These are phyloP conservation scores for Adoxophyes honmai DNA, from an alignment of 1,140 invertebrate genomes.

Conservation along the genomic window DNA sequence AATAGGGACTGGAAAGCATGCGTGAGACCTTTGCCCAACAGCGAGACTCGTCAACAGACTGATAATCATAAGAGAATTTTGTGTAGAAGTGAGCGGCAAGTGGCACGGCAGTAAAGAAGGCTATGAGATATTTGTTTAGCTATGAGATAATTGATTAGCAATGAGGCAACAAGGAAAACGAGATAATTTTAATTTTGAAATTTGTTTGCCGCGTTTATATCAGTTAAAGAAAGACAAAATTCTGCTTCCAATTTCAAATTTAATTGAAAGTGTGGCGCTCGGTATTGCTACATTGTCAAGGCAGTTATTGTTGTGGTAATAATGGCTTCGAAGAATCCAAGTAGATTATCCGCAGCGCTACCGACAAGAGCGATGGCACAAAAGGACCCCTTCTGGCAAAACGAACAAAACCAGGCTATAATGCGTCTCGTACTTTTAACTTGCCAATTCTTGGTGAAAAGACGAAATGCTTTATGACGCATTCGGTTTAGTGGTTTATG, in stretches of 20 bases:
- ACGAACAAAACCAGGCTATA: constrained; percentile 21
- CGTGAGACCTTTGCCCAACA: too few species aligned
- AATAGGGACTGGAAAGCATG: too few species aligned
- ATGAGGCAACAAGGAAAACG: too few species aligned
- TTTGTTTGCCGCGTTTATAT: too few species aligned
- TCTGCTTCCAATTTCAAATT: constrained; percentile 28
- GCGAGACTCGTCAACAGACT: too few species aligned
- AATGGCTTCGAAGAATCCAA: constrained; percentile 47
- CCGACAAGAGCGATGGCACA: constrained; percentile 35
- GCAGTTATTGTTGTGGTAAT: constrained; percentile 54
- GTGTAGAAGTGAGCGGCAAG: too few species aligned
- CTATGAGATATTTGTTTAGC: too few species aligned
- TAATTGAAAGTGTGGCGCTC: constrained; percentile 39
- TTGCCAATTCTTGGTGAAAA: neutral
- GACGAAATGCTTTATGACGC: neutral
- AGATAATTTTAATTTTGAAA: too few species aligned
- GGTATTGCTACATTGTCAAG: constrained; percentile 40
- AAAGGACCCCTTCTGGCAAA: constrained; percentile 38
- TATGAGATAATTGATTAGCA: too few species aligned
- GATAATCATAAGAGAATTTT: too few species aligned
- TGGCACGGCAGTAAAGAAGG: too few species aligned
- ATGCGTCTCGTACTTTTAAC: neutral
- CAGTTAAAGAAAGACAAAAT: too few species aligned
- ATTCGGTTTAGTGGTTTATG: neutral
- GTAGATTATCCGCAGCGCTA: constrained; percentile 47